Conservation (phyloP, 2,888 invertebrate genomes). For the Tipula unca region DNA sequence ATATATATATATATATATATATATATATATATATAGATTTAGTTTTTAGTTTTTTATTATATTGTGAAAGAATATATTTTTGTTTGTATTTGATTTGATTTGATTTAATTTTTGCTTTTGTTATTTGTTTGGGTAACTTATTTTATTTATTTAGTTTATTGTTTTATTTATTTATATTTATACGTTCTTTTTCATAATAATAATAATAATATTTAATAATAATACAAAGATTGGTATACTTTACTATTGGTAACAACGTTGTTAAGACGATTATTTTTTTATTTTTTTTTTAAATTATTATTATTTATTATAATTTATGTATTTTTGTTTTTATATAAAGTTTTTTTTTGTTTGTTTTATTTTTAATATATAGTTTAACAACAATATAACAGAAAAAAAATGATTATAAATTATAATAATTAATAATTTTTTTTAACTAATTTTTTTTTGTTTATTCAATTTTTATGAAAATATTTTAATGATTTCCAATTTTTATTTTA, state of each 20-base stretch:
- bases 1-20: too few relatives aligned
- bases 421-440: neutral
- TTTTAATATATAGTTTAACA: neutral
- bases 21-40: neutral
- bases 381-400: neutral
- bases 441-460: neutral
- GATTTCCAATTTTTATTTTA: neutral
- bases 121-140: neutral
- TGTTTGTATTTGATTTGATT: neutral
- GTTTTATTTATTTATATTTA: neutral
- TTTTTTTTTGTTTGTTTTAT: neutral
- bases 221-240: slow-evolving; percentile 14
- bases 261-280: neutral
- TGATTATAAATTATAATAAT: neutral
- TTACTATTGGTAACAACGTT: slow-evolving; percentile 14
- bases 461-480: neutral
- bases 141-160: neutral
- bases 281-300: neutral
- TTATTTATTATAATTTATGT: neutral
- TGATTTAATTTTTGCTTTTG: neutral
- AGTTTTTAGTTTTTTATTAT: neutral
- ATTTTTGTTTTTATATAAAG: neutral
- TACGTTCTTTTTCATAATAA: neutral
- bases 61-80: slow-evolving; percentile 14
- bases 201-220: neutral